phyloP scores from a whole-genome alignment of 2,113 vertebrate species.

The Psettodes erumei region DNA sequence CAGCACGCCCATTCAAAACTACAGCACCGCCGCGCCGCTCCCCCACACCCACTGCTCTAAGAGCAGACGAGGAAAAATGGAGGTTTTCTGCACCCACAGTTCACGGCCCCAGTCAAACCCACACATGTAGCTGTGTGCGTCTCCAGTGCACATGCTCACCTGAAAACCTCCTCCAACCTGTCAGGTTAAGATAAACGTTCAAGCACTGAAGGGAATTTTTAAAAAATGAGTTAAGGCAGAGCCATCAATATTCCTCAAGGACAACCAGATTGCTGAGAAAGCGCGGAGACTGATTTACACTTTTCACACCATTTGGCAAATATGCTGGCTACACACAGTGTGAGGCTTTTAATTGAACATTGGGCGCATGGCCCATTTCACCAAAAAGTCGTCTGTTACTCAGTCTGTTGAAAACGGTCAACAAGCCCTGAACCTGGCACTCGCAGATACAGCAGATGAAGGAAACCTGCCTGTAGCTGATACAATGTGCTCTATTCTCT shows the following conservation, averaged over 20 bases:
- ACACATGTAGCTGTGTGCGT: slow-evolving; percentile 31
- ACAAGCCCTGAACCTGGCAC: slow-evolving; percentile 68
- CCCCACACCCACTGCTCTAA: background rate
- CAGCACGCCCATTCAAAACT: background rate
- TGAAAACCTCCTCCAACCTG: slow-evolving; percentile 50
- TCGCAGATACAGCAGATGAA: slow-evolving; percentile 34
- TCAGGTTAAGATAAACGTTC: slow-evolving; percentile 52
- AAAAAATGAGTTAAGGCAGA: slow-evolving; percentile 8
- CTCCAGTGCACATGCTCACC: slow-evolving; percentile 31
- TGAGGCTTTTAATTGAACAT: slow-evolving; percentile 76
- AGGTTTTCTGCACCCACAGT: slow-evolving; percentile 51
- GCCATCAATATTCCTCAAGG: slow-evolving; percentile 59
- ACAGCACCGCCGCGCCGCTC: slow-evolving; percentile 10
- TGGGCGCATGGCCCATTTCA: slow-evolving; percentile 63
- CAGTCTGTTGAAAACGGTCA: slow-evolving; percentile 73
- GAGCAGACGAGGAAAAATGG: slow-evolving; percentile 42
- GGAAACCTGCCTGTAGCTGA: slow-evolving; percentile 51
- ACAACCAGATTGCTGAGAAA: slow-evolving; percentile 64
- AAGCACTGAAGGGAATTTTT: slow-evolving; percentile 33
- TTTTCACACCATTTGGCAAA: slow-evolving; percentile 67
- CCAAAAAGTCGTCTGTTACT: slow-evolving; percentile 69
- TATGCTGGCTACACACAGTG: slow-evolving; percentile 58
- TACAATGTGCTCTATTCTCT: slow-evolving; percentile 37
- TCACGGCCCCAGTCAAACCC: slow-evolving; percentile 54
- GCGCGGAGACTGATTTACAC: slow-evolving; percentile 51